phyloP scores from a whole-genome alignment of 2,113 vertebrate species.

The Oryzias curvinotus region DNA sequence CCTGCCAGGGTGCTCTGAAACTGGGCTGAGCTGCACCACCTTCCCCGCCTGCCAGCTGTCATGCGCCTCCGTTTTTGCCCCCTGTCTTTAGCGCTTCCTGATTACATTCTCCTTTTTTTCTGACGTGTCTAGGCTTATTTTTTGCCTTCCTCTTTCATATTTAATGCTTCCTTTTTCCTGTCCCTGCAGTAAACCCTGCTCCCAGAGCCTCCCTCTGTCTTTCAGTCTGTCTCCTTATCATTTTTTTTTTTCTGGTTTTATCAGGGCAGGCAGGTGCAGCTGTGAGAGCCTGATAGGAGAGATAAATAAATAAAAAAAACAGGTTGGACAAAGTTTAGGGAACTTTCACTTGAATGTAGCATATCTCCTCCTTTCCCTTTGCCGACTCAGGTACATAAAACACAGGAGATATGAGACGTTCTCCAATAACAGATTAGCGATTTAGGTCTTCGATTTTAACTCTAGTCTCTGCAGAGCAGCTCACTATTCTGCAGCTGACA shows the following conservation, averaged over 20 bases:
- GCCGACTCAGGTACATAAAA: constrained; percentile 4
- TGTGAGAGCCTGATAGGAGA: constrained; percentile 27
- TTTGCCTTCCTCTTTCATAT: constrained; percentile 29
- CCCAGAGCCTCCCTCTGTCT: constrained; percentile 15
- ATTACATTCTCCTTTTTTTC: constrained; percentile 5
- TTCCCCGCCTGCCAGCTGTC: constrained; percentile 56
- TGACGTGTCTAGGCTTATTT: constrained; percentile 10
- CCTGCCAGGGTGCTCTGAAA: constrained; percentile 49
- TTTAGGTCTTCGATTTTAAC: constrained; percentile 27
- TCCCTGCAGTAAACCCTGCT: constrained; percentile 5
- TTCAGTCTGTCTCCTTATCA: constrained; percentile 38
- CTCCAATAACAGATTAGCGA: constrained; percentile 6
- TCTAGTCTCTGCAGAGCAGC: constrained; percentile 1
- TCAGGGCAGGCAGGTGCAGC: constrained; percentile 52
- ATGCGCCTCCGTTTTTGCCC: constrained; percentile 27
- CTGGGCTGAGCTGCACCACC: constrained; percentile 18
- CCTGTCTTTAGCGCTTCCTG: constrained; percentile 25
- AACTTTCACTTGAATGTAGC: constrained; percentile 13
- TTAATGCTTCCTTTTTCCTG: constrained; percentile 26
- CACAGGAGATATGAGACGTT: constrained; percentile 24
- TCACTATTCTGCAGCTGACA: constrained; percentile 13
- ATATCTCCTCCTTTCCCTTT: constrained; percentile 7
- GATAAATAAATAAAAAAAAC: constrained; percentile 27
- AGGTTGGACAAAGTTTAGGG: constrained; percentile 37
- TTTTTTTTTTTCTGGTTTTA: constrained; percentile 38